Evolutionary conservation across 1,140 invertebrate species (phyloP).

Genomic region (Drosophila punjabiensis): DNA sequence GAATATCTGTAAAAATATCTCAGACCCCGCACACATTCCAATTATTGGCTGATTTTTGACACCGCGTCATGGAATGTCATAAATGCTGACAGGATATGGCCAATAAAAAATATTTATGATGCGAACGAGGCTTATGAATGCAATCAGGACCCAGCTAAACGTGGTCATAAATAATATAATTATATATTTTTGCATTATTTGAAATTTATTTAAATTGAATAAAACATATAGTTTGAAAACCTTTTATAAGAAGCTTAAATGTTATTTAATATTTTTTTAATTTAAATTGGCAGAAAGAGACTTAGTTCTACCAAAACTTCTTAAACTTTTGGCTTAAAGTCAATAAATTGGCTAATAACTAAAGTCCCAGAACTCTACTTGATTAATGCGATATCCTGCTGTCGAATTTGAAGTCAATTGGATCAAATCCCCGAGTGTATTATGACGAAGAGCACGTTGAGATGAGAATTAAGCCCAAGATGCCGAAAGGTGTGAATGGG

Average conservation of each 20-base stretch:
- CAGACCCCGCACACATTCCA: slow-evolving; percentile 33
- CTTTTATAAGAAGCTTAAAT: too few relatives aligned
- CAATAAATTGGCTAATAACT: neutral
- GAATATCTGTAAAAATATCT: slow-evolving; percentile 52
- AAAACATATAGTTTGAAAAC: too few relatives aligned
- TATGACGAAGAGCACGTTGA: neutral
- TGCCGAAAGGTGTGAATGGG: slow-evolving; percentile 45
- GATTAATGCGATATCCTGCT: slow-evolving; percentile 14
- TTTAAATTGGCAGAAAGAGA: neutral
- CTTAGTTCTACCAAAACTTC: neutral
- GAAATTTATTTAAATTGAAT: neutral
- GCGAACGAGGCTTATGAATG: neutral
- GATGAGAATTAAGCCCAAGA: slow-evolving; percentile 26
- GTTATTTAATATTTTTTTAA: too few relatives aligned
- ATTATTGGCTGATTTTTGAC: slow-evolving; percentile 67
- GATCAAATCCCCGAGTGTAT: neutral
- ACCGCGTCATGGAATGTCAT: slow-evolving; percentile 54
- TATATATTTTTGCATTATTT: neutral
- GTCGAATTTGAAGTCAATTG: slow-evolving; percentile 10
- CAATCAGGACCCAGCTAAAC: neutral
- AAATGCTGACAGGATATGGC: slow-evolving; percentile 35
- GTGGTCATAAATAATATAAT: neutral
- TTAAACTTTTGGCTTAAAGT: neutral
- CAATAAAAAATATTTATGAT: slow-evolving; percentile 18
- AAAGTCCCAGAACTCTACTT: neutral